Evolutionary conservation across 2,113 vertebrate species (phyloP).

Genomic region (Periophthalmodon schlosseri): DNA sequence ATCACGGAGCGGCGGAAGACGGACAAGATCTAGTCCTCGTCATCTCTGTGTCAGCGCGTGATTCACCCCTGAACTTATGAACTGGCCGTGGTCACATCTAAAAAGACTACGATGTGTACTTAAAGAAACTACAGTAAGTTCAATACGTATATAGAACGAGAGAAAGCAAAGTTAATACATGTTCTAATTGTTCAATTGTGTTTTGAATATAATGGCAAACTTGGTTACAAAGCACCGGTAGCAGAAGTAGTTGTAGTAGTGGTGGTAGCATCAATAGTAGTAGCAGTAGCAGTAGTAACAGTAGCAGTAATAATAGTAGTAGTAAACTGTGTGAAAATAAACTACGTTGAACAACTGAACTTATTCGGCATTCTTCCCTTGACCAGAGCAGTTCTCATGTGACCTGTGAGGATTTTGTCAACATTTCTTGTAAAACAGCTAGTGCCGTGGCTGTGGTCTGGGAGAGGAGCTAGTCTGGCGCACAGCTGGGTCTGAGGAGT

Average conservation of each 20-base stretch:
- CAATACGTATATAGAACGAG: neutral
- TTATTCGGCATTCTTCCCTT: constrained; percentile 31
- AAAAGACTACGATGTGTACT: neutral
- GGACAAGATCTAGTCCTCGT: neutral
- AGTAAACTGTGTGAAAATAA: neutral
- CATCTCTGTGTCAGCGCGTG: constrained; percentile 13
- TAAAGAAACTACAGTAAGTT: neutral
- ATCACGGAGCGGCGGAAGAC: constrained; percentile 3
- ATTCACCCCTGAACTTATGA: constrained; percentile 2
- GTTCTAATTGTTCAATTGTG: too few species aligned
- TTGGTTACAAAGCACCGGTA: too few species aligned
- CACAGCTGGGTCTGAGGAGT: constrained; percentile 35
- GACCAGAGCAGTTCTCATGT: constrained; percentile 5
- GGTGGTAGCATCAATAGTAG: too few species aligned
- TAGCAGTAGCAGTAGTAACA: too few species aligned
- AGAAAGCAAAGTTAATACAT: neutral
- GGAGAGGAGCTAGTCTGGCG: constrained; percentile 20
- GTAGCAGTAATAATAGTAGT: too few species aligned
- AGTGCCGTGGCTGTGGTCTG: constrained; percentile 34
- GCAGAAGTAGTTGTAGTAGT: too few species aligned
- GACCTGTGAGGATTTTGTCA: neutral
- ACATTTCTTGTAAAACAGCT: constrained; percentile 19
- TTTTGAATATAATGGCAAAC: too few species aligned
- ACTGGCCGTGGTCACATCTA: neutral
- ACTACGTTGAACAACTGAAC: too few species aligned